A percentile compares a stretch with the other conserved stretches of the same genome.
phyloP scores from a whole-genome alignment of 2,888 invertebrate species.

The Heteromyza rotundicornis region DNA sequence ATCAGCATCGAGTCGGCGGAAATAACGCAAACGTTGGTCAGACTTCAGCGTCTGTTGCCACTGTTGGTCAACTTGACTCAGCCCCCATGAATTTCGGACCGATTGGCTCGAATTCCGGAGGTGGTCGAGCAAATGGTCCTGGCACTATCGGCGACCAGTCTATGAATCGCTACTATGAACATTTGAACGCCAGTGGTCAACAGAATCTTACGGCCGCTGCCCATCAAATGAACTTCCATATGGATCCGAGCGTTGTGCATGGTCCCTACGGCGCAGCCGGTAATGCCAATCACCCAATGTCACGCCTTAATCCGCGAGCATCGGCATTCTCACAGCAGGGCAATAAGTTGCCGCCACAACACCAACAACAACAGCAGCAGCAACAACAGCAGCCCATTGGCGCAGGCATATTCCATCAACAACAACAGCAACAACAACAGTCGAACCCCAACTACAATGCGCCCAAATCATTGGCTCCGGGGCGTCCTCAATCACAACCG shows the following conservation, averaged over 20 bases:
- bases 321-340: conserved; percentile 71
- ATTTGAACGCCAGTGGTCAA: conserved; percentile 29
- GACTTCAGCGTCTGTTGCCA: conserved; percentile 15
- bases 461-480: conserved; percentile 39
- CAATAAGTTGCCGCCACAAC: conserved; percentile 33
- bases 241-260: conserved; percentile 43
- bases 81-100: conserved; percentile 51
- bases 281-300: conserved; percentile 59
- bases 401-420: conserved; percentile 45
- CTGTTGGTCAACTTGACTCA: conserved; percentile 23
- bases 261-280: conserved; percentile 32
- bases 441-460: conserved; percentile 39
- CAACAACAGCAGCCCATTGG: conserved; percentile 34
- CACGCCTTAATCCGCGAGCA: conserved; percentile 80
- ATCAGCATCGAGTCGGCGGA: conserved; percentile 37
- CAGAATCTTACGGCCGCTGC: conserved; percentile 32
- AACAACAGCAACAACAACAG: conserved; percentile 49
- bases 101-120: conserved; percentile 48
- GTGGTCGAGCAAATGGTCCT: conserved; percentile 29
- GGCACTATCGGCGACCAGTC: conserved; percentile 40
- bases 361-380: conserved; percentile 34
- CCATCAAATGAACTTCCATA: conserved; percentile 48
- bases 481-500: conserved; percentile 50
- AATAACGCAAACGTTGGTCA: conserved; percentile 10
- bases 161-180: conserved; percentile 51